Base-by-base conservation (phyloP, 2,113 vertebrate species). In the Phalacrocorax carbo region DNA sequence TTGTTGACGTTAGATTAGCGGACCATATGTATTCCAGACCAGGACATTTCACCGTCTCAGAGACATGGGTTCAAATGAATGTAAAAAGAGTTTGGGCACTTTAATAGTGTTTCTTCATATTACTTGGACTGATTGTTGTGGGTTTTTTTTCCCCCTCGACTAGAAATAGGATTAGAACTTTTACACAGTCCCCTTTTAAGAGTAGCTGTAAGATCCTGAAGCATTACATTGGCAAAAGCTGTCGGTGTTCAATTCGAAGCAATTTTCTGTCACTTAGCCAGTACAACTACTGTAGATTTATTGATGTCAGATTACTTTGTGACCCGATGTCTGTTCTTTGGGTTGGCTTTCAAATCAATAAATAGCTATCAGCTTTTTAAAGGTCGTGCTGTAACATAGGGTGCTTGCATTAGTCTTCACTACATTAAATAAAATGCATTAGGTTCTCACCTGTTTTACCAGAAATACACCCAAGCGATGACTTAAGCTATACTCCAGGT, bases 301-400 rank as follows among this genome's bases (percentile, higher is more conserved):
- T 55, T 82, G 70, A 38, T 96, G 44, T 85, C 46, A 40, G 32
- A 71, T 87, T 93, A 66, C 34, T 90, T 90, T 57, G 58, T 88
- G 58, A 64, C 55, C 70, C 72, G 52, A 51, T 52, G 60, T 36
- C 26, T 96, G 25, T 84, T 95, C 46, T 70, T 90, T 85, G 73
- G 27, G 15, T 78, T 96, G 58, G 22, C 80, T 93, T 61, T 95
- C 44, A 93, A 66, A 92, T 70, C 91, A 77, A 34, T 66, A 94
- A 93, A 83, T 73, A 94, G 51, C 64, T 81, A 25, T 88, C 64
- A 96, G 57, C 72, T 93, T 65, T 60, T 29, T 83, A 93, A 82
- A 90, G 86, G 80, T 92, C 36, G 38, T 27, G 23, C 13, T 68
- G 22, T 86, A 92, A 70, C 7, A 2, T 8, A 73, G 75, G 57